phyloP scores from a whole-genome alignment of 92 coral and sea anemone species.

The Epizoanthus rinbou region DNA sequence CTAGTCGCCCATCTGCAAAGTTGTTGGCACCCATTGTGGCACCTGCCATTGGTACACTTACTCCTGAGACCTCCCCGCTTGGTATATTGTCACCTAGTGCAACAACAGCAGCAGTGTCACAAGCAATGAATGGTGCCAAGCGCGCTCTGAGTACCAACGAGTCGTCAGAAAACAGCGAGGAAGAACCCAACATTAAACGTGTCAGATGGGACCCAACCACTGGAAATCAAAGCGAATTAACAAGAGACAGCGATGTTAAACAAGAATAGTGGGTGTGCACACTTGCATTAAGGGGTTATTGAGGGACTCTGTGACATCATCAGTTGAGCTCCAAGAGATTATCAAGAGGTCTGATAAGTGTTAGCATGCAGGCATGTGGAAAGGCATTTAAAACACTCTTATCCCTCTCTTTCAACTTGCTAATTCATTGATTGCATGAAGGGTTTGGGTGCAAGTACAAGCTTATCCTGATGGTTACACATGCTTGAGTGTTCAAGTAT shows the following conservation, averaged over 20 bases:
- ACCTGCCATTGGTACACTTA: conserved; percentile 74
- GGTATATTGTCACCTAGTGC: conserved; percentile 99
- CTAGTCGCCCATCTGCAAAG: conserved; percentile 55
- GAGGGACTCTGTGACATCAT: background rate
- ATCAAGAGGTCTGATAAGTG: background rate
- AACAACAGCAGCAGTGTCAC: conserved; percentile 96
- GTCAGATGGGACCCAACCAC: conserved; percentile 34
- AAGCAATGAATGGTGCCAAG: conserved; percentile 98
- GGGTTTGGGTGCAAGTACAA: background rate
- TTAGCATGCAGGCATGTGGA: background rate
- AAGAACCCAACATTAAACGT: conserved; percentile 84
- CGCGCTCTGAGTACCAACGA: conserved; percentile 73
- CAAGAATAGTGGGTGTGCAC: conserved; percentile 18
- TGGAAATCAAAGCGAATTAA: conserved; percentile 1
- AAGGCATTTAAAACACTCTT: background rate
- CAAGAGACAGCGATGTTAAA: conserved; percentile 20
- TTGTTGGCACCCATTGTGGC: conserved; percentile 78
- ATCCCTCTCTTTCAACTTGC: background rate
- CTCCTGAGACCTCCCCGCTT: conserved; percentile 96
- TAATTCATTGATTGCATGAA: conserved; percentile 16
- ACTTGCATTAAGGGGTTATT: background rate
- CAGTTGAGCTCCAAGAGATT: background rate
- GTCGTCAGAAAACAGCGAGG: conserved; percentile 49
- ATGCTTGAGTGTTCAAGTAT: background rate
- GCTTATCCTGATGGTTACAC: background rate